Evolutionary conservation across 2,113 vertebrate species (phyloP).

Genomic region (Anguilla japonica): DNA sequence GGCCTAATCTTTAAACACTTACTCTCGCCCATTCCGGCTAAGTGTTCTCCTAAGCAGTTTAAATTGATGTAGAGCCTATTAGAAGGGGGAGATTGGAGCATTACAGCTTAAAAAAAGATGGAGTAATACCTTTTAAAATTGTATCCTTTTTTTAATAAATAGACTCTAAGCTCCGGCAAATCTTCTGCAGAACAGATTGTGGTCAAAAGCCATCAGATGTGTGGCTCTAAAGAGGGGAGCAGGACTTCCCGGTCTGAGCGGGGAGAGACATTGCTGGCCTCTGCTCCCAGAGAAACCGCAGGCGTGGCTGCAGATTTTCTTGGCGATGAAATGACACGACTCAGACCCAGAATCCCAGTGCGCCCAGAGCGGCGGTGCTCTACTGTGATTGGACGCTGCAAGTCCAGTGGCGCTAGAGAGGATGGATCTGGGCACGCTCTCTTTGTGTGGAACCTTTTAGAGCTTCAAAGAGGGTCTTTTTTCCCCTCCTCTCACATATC

Average conservation of each 20-base stretch:
- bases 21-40: slow-evolving; percentile 6
- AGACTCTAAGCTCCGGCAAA: slow-evolving; percentile 38
- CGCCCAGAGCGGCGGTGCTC: not conserved
- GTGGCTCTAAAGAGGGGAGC: slow-evolving; percentile 20
- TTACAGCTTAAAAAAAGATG: slow-evolving; percentile 36
- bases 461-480: not conserved
- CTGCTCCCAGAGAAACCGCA: no score
- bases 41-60: slow-evolving; percentile 38
- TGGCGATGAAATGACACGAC: slow-evolving; percentile 3
- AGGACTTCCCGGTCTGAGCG: not conserved
- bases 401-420: not conserved
- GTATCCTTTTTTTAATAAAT: slow-evolving; percentile 41
- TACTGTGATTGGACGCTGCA: not conserved
- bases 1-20: slow-evolving; percentile 35
- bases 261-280: not conserved
- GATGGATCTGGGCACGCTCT: not conserved
- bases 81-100: slow-evolving; percentile 23
- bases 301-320: not conserved
- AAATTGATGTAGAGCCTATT: slow-evolving; percentile 31
- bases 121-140: slow-evolving; percentile 40
- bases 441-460: not conserved
- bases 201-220: slow-evolving; percentile 37
- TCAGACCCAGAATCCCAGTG: not conserved
- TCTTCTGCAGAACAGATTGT: slow-evolving; percentile 31
- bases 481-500: not conserved